phyloP scores from a whole-genome alignment of 2,113 vertebrate genomes.

The Procavia capensis region DNA sequence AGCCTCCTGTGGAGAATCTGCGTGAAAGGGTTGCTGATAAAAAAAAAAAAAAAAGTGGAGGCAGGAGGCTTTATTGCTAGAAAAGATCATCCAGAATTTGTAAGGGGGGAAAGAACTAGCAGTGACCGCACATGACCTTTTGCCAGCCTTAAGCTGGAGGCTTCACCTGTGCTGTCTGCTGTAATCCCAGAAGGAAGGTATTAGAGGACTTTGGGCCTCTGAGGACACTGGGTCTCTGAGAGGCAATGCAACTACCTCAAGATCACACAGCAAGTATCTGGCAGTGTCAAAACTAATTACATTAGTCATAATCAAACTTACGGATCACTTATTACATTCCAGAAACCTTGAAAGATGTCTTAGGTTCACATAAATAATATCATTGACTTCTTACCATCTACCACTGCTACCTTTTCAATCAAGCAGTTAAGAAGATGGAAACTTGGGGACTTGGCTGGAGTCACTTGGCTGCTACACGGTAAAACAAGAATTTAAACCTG shows the following conservation, averaged over 20 bases:
- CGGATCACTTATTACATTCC: neutral
- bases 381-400: neutral
- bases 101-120: neutral
- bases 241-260: neutral
- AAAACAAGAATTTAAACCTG: neutral
- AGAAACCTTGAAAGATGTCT: neutral
- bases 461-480: neutral
- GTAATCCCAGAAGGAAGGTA: neutral
- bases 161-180: neutral
- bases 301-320: neutral
- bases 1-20: neutral
- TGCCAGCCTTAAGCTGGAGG: too few relatives aligned
- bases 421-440: neutral
- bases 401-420: neutral
- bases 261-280: neutral
- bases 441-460: rapidly evolving
- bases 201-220: neutral
- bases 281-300: neutral
- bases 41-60: neutral
- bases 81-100: neutral
- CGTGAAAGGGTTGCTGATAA: too few relatives aligned
- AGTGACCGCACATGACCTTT: rapidly evolving
- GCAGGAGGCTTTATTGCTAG: neutral
- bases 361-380: neutral
- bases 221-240: neutral